Evolutionary conservation across 2,797 vertebrate genomes (phyloP), one percentile per base, ranked within the genome.

Genomic region (Karalla daura): DNA sequence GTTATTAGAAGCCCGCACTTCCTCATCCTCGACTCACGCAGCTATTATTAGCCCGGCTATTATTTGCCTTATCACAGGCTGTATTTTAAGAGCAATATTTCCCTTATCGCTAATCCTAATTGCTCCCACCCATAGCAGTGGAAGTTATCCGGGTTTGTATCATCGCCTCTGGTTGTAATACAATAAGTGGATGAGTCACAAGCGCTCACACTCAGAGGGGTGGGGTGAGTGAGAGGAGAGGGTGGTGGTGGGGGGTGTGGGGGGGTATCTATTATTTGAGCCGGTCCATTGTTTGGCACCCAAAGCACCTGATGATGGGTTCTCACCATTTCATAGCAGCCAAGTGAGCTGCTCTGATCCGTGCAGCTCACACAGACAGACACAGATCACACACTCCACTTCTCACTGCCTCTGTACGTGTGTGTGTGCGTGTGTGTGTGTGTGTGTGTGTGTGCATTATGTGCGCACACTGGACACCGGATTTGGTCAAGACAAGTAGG

Each of bases 11-110:
- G 81, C 67, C 77, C 74, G 74, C 53, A 78, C 80, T 89, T 89
- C 78, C 74, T 81, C 70, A 82, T 85, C 82, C 62, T 36, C 55
- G 40, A 66, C 61, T 86, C 65, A 33, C 65, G 37, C 33, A 25
- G 75, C 85, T 92, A 91, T 93, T 92, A 84, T 87, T 90, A 92
- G 88, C 33, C 11, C 1, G 3, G 54, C 83, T 85, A 85, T 90
- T 89, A 91, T 89, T 89, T 87, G 65, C 64, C 63, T 91, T 90
- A 90, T 91, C 76, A 41, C 50, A 45, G 33, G 46, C 61, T 74
- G 77, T 80, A 85, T 90, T 92, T 90, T 82, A 86, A 78, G 81
- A 83, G 82, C 76, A 88, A 88, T 39, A 67, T 76, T 89, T 81
- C 14, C 51, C 78, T 89, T 87, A 88, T 88, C 81, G 11, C 80